phyloP scores from a whole-genome alignment of 2,797 vertebrate genomes.

The Cryptoblepharus egeriae region DNA sequence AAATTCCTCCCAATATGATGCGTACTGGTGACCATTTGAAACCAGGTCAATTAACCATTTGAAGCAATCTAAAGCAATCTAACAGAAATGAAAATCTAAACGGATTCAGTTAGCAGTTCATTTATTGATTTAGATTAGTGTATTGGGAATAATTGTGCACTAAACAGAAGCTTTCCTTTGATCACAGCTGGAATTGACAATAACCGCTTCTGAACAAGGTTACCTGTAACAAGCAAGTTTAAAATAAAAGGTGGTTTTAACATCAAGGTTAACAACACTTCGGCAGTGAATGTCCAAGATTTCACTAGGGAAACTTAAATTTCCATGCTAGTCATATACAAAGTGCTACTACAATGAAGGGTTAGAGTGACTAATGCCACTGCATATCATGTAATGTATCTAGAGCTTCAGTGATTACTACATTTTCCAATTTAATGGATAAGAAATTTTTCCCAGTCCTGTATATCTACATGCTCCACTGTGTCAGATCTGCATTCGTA shows the following conservation, averaged over 20 bases:
- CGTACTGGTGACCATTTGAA: constrained; percentile 38
- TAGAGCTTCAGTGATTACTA: constrained; percentile 49
- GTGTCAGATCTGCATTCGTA: constrained; percentile 76
- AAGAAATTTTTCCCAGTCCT: constrained; percentile 60
- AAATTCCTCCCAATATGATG: constrained; percentile 42
- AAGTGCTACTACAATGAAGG: constrained; percentile 60
- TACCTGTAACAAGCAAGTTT: constrained; percentile 55
- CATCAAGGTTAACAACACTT: constrained; percentile 55
- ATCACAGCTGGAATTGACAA: constrained; percentile 32
- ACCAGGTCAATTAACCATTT: constrained; percentile 21
- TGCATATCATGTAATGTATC: constrained; percentile 53
- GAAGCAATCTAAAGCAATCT: constrained; percentile 28
- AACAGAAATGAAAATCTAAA: constrained; percentile 32
- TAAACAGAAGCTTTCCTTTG: constrained; percentile 40
- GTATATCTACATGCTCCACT: constrained; percentile 61
- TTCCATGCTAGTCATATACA: constrained; percentile 50
- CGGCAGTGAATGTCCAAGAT: constrained; percentile 40
- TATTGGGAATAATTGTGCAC: constrained; percentile 44
- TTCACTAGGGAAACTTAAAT: constrained; percentile 63
- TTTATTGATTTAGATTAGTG: constrained; percentile 29
- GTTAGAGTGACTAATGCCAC: constrained; percentile 52
- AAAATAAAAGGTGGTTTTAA: constrained; percentile 52
- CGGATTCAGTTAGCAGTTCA: constrained; percentile 44
- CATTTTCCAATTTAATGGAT: constrained; percentile 66
- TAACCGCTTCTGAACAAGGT: constrained; percentile 62